Evolutionary conservation across 2,113 vertebrate species (phyloP), one percentile per base, ranked within the genome.

Genomic region (Glareola pratincola): DNA sequence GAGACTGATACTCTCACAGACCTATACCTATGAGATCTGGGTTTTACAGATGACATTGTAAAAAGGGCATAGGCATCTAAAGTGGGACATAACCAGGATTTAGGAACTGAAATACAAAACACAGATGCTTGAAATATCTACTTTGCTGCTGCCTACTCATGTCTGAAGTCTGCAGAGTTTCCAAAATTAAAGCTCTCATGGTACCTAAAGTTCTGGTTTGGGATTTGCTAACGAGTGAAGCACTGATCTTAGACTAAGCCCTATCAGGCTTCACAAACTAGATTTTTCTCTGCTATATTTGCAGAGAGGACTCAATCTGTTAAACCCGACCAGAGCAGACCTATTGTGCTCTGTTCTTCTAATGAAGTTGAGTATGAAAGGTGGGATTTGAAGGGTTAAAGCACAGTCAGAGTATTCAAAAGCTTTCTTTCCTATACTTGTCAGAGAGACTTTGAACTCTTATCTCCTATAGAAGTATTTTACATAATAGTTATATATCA

Each of bases 21-120:
- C 51, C 47, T 84, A 50, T 63, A 72, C 66, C 90, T 91, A 87
- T 87, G 91, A 96, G 93, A 96, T 53, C 57, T 79, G 66, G 43
- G 57, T 64, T 94, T 96, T 91, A 88, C 54, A 94, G 84, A 85
- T 73, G 96, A 94, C 96, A 94, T 96, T 97, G 96, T 79, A 74
- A 85, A 79, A 96, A 96, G 92, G 94, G 51, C 94, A 89, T 34
- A 72, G 51, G 34, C 53, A 88, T 57, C 53, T 64, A 88, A 96
- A 96, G n/a, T 97, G 53, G 96, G 93, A 91, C 93, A 92, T 68
- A 90, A 62, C 32, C 45, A 94, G 66, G 69, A 91, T 95, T 95
- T 82, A 88, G 87, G 53, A 88, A 68, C 27, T 51, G 85, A 94
- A 94, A 94, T 76, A 85, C 45, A 78, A 92, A 91, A 72, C 76